A percentile compares a stretch with the other conserved stretches of the same genome.
These are phyloP conservation scores for Pteronotus mesoamericanus DNA, from an alignment of 2,797 vertebrate species.

Conservation along the genomic window DNA sequence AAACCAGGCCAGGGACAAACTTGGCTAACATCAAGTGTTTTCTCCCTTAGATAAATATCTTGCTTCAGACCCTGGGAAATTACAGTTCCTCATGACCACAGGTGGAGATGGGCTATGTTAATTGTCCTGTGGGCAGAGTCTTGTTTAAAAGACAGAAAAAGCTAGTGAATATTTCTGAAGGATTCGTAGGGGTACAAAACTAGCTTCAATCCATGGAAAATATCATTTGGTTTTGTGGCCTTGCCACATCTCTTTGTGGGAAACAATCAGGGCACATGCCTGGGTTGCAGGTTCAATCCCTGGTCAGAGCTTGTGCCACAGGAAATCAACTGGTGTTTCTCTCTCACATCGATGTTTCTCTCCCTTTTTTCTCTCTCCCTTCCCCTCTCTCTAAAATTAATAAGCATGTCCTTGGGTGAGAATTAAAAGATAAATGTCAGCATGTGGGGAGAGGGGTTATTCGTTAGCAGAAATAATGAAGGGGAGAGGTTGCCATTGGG, in stretches of 20 bases:
- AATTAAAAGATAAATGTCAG: too few species aligned
- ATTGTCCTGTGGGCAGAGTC: neutral
- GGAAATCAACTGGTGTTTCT: too few species aligned
- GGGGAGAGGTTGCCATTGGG: too few species aligned
- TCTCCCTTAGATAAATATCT: neutral
- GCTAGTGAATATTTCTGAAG: neutral
- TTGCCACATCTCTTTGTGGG: neutral
- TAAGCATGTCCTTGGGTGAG: too few species aligned
- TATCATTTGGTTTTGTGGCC: neutral
- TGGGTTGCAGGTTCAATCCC: too few species aligned
- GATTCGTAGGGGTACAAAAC: neutral
- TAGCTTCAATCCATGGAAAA: neutral
- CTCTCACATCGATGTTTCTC: too few species aligned
- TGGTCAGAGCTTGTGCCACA: too few species aligned
- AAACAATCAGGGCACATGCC: neutral
- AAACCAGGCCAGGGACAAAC: neutral
- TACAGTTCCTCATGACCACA: fast-evolving
- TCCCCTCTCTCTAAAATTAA: too few species aligned
- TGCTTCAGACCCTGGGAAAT: neutral
- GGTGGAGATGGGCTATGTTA: neutral
- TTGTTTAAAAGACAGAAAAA: neutral
- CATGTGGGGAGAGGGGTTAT: neutral
- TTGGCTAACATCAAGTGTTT: neutral
- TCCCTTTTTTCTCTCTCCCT: too few species aligned
- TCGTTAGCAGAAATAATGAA: neutral